These are phyloP conservation scores for Hystrix brachyura DNA, from an alignment of 2,113 vertebrate genomes.

Conservation along the genomic window DNA sequence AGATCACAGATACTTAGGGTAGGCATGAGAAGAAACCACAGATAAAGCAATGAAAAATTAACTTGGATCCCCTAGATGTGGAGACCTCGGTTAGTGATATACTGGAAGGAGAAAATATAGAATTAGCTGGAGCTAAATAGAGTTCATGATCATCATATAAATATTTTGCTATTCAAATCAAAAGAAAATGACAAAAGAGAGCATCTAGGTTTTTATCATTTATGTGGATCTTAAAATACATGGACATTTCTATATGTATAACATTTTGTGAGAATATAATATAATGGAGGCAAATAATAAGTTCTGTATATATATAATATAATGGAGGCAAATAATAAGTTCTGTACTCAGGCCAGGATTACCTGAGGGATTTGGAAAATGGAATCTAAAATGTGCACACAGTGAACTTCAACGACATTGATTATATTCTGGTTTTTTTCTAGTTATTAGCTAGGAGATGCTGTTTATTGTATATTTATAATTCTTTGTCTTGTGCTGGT, in stretches of 20 bases:
- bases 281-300: background rate
- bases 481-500: slow-evolving; percentile 39
- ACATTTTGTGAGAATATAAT: background rate
- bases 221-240: slow-evolving; percentile 2
- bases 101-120: background rate
- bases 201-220: background rate
- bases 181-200: slow-evolving; percentile 10
- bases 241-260: background rate
- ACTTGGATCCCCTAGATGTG: background rate
- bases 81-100: background rate
- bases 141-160: background rate
- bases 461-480: background rate
- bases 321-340: background rate
- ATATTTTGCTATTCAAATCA: slow-evolving; percentile 10
- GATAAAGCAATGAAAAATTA: slow-evolving; percentile 36
- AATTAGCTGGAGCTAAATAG: background rate
- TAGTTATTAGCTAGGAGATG: background rate
- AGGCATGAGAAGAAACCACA: background rate
- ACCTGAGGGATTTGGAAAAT: background rate
- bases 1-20: background rate
- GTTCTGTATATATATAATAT: background rate
- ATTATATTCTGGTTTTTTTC: background rate
- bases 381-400: background rate
- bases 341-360: background rate
- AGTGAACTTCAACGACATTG: slow-evolving; percentile 5